These are phyloP conservation scores for Deroplatys truncata DNA, from an alignment of 2,888 invertebrate species.

Conservation along the genomic window DNA sequence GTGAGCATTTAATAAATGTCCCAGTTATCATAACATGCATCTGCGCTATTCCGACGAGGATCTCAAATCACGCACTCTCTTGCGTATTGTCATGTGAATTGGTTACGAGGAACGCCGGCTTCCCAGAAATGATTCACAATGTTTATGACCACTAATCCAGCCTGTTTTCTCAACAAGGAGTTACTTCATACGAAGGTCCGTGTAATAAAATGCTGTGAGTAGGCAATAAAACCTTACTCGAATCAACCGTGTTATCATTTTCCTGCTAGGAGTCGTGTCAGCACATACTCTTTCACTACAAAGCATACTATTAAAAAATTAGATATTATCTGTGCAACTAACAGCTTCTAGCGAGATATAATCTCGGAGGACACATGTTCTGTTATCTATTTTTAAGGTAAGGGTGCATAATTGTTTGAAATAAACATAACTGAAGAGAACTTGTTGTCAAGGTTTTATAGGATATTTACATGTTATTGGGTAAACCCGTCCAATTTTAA, in stretches of 20 bases:
- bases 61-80: background rate
- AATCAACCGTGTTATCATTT: background rate
- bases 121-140: background rate
- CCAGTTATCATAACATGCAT: background rate
- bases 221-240: background rate
- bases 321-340: no score
- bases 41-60: background rate
- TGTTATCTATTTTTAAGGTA: background rate
- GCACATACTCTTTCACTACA: background rate
- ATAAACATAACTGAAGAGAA: background rate
- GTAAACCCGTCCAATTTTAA: no score
- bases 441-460: no score
- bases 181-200: background rate
- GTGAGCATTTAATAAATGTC: no score
- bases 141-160: background rate
- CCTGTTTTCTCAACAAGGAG: background rate
- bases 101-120: background rate
- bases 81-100: background rate
- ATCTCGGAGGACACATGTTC: background rate
- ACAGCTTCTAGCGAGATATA: no score
- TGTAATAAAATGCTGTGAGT: background rate
- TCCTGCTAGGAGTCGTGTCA: background rate
- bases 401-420: background rate
- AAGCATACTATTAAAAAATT: no score
- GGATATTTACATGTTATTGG: no score